Base-by-base conservation (phyloP, 2,888 invertebrate genomes). In the Altica lythri region DNA sequence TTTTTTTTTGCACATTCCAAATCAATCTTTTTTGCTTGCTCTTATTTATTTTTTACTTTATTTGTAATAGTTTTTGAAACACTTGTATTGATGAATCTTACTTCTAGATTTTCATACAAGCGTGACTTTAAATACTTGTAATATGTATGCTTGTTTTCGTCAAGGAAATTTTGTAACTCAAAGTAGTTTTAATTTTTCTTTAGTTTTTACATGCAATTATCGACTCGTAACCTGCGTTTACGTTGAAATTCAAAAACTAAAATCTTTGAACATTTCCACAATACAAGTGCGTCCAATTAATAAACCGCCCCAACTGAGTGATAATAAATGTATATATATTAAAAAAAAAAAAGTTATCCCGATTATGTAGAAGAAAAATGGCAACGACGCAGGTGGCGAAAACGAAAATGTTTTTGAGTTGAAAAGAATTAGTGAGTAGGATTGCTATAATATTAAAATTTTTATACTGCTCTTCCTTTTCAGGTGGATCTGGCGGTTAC, bases 401-500 rank as follows among this genome's bases (percentile, higher is more conserved):
- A 60, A 55, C 60, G 52, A 63, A 59, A 61, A 60, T 50, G 50
- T 51, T 55, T 66, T 66, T 64, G 64, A 63, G 63, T 66, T 66
- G 55, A 54, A n/a, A n/a, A n/a, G 25, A 60, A 57, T 66, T 70
- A 70, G 71, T 71, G 71, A 71, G 71, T 71, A 71, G 65, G 68
- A 61, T 61, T 61, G 62, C 57, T 65, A 65, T 62, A 68, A 68
- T 69, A 71, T 67, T 70, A 67, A 69, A 71, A 69, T 70, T 71
- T 70, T 71, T 71, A 71, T 71, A 71, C 70, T 68, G 69, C 70
- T 68, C 60, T 62, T 68, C 62, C 62, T 67, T 72, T 72, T 67
- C 70, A 72, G 71, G 71, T 68, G 62, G 65, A 30, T 64, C 64
- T 32, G 69, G 70, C 17, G 89, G 87, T 81, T 85, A 85, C 75